Evolutionary conservation across 2,888 invertebrate genomes (phyloP).

Genomic region (Cotesia congregata): DNA sequence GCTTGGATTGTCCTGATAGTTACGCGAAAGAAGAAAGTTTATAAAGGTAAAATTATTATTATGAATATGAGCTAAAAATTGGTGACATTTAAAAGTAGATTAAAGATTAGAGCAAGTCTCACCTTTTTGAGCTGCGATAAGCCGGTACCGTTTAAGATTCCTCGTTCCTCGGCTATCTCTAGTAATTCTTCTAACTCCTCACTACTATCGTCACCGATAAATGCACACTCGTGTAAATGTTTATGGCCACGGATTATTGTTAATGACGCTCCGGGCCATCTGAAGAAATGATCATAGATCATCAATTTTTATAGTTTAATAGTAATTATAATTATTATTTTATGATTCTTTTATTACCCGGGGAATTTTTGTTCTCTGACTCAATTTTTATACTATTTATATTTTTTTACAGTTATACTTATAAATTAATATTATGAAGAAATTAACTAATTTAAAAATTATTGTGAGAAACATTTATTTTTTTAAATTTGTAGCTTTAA

Average conservation of each 20-base stretch:
- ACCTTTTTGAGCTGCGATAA: constrained; percentile 25
- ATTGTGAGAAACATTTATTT: too few species aligned
- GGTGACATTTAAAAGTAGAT: neutral
- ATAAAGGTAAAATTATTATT: neutral
- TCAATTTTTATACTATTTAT: too few species aligned
- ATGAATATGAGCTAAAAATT: too few species aligned
- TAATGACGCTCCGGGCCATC: constrained; percentile 83
- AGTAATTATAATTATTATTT: neutral
- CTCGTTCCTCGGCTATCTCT: constrained; percentile 70
- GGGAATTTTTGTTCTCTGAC: too few species aligned
- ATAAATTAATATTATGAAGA: too few species aligned
- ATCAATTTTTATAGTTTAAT: neutral
- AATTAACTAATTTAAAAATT: too few species aligned
- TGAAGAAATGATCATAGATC: constrained; percentile 57
- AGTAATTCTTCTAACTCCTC: constrained; percentile 80
- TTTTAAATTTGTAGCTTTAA: too few species aligned
- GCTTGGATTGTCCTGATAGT: constrained; percentile 66
- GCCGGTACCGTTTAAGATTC: constrained; percentile 53
- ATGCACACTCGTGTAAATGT: constrained; percentile 84
- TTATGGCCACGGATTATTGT: constrained; percentile 84
- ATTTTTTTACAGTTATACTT: too few species aligned
- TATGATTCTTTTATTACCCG: too few species aligned
- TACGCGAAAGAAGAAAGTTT: neutral
- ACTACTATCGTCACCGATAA: constrained; percentile 85
- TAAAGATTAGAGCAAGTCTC: neutral